A percentile compares a stretch with the other conserved stretches of the same genome.
Evolutionary conservation across 2,797 vertebrate genomes (phyloP).

Genomic region (Pitangus sulphuratus): DNA sequence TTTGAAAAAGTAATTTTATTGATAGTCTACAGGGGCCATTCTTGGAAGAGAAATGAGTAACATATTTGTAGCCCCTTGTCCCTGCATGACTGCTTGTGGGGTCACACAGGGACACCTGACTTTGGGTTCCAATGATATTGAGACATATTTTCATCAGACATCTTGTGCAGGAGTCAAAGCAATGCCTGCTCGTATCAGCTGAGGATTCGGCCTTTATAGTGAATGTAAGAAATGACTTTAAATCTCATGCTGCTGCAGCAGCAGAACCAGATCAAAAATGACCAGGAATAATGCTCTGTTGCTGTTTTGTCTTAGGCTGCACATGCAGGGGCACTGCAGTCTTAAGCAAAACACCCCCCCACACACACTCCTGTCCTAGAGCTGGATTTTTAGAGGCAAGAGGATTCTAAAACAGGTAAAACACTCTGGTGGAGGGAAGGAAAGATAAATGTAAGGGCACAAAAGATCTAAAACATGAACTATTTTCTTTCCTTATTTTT

Average conservation of each 20-base stretch:
- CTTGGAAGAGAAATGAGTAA: background rate
- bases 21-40: background rate
- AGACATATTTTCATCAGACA: background rate
- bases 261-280: background rate
- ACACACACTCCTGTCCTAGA: background rate
- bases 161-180: background rate
- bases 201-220: background rate
- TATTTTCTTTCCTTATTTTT: background rate
- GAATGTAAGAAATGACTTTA: background rate
- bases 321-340: background rate
- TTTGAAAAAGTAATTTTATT: background rate
- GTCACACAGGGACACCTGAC: background rate
- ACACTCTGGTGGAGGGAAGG: background rate
- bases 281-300: background rate
- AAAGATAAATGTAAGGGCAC: background rate
- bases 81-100: background rate
- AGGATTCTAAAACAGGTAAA: background rate
- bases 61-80: background rate
- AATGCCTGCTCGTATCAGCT: background rate
- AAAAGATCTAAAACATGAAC: background rate
- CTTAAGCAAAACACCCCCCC: background rate
- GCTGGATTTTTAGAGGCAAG: background rate
- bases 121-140: fast-evolving
- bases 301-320: background rate
- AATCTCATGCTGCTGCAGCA: background rate